Base-by-base conservation (phyloP, 2,888 invertebrate genomes). In the Pristionchus mayeri region DNA sequence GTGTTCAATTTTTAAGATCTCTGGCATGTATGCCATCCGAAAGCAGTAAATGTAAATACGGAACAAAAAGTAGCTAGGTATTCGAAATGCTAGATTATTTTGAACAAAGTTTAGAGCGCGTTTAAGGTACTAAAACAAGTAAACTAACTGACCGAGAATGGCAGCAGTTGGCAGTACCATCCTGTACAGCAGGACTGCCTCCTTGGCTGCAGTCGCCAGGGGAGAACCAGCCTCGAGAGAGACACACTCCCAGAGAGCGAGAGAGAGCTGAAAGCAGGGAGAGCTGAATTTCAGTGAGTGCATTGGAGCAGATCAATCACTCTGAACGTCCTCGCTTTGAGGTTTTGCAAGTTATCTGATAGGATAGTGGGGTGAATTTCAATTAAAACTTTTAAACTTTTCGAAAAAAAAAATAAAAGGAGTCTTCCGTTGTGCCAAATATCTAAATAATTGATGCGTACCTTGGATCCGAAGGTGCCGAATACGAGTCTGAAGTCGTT, bases 191-290 rank as follows among this genome's bases (percentile, higher is more conserved):
- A 57, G 40, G 40, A 18, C 24, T 4, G 50, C 48, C 34, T 81
- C 81, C 40, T 60, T 57, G 50, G 34, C 27, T 24, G 81, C 37
- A 0, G 44, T 9, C 1, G n/a, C 27, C 13, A 81, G 81, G 11
- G 81, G 60, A 60, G 81, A 81, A 16, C 44, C 60, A 0, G 37
- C 81, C 27, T 57, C 60, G 1, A 60, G 40, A 16, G 81, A 81
- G 44, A 81, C 11, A 37, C 81, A 81, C 60, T 81, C 81, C 57
- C 81, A 60, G 9, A 81, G 37, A 30, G 81, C 60, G 7, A 57
- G 60, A 1, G 57, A 81, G n/a, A 81, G 34, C 80, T 81, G 80
- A 34, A 52, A 44, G 76, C 0, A 27, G 60, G 60, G 9, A 16
- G 30, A 60, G 60, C 30, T 60, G 60, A 2, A 30, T 60, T 30